Evolutionary conservation across 2,797 vertebrate genomes (phyloP), one percentile per base, ranked within the genome.

Genomic region (Chromis chromis): DNA sequence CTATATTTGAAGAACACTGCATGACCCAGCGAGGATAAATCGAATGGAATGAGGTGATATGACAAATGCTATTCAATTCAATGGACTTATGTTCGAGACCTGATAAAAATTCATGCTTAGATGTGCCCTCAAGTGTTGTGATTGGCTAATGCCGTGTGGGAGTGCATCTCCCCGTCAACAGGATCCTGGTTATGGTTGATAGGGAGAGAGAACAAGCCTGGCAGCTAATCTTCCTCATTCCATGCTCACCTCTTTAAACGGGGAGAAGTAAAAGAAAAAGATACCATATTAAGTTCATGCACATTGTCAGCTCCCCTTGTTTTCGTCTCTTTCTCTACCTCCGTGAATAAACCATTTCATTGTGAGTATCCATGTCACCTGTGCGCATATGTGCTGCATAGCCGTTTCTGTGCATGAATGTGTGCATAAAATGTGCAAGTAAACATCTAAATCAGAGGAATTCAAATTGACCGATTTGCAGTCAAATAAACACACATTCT

Each of bases 101-200:
- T 81, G 84, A 84, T 79, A 82, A 82, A 86, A 82, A 88, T 84
- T 54, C 65, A 83, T 66, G 48, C 63, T 85, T 71, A 60, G 76
- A 78, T 83, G 69, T 75, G 55, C 68, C 72, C 70, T 76, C 33
- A 53, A 84, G 82, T 65, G 75, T 50, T 67, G 62, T 80, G 81
- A 85, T 84, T 85, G 82, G 83, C 33, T 70, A 78, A 88, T 77
- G 49, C 52, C 19, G 28, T 62, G 81, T 85, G 70, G 90, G 80
- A 78, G 78, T 81, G 78, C 22, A 36, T 79, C 68, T 82, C 40
- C 14, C 83, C 42, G 40, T 87, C 74, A 82, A 79, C 76, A 71
- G 67, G 65, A 83, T 86, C 61, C 83, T 86, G 85, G 76, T 78
- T 75, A 81, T 27, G 66, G 64, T 78, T 84, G 85, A 87, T 85